These are phyloP conservation scores for Leiothrix lutea DNA, from an alignment of 2,113 vertebrate species.

Conservation along the genomic window DNA sequence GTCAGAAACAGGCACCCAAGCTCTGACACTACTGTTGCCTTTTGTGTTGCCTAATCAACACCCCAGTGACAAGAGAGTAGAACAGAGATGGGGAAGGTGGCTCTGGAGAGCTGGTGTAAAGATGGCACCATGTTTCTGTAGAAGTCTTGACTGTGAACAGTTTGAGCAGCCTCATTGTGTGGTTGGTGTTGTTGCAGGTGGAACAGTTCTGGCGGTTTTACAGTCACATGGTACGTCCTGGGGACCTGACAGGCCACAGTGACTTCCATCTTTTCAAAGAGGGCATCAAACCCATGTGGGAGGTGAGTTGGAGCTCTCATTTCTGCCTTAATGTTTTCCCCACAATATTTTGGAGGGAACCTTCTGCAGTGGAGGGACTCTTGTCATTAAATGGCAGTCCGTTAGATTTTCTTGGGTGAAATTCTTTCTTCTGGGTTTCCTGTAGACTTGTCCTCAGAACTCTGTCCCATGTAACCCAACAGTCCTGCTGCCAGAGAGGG, in stretches of 20 bases:
- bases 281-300: conserved; percentile 87
- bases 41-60: neutral
- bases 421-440: neutral
- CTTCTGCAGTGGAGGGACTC: neutral
- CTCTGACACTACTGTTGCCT: neutral
- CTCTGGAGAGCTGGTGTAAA: neutral
- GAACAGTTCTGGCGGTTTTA: conserved; percentile 87
- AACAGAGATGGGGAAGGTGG: neutral
- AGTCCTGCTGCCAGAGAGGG: neutral
- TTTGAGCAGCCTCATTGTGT: neutral
- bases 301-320: conserved; percentile 68
- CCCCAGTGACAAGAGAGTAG: neutral
- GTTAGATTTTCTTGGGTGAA: neutral
- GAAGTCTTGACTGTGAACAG: neutral
- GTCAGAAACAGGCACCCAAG: neutral
- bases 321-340: neutral
- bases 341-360: neutral
- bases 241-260: conserved; percentile 84
- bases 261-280: conserved; percentile 88
- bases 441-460: neutral
- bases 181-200: conserved; percentile 66
- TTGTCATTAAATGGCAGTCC: neutral
- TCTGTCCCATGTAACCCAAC: neutral
- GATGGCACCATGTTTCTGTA: neutral
- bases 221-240: conserved; percentile 85